Evolutionary conservation across 2,888 invertebrate species (phyloP), one percentile per base, ranked within the genome.

Genomic region (Zhengitettix transpicula): DNA sequence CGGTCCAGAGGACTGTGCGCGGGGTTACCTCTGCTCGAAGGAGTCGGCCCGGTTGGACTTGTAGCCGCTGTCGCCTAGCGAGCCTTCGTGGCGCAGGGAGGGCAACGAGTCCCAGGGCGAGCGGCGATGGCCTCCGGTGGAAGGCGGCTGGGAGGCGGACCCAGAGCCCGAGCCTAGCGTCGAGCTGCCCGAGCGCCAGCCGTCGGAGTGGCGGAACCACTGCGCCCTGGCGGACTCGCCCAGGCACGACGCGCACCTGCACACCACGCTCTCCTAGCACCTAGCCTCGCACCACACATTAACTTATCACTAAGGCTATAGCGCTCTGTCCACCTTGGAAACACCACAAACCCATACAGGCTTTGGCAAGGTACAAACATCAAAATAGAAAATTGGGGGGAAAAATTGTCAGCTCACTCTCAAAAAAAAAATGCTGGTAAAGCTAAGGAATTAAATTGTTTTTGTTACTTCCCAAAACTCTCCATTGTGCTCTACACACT

Each of bases 51-150:
- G 79, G 71, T 87, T 87, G 72, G 88, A 88, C 72, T 89, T 87
- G 71, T 89, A 90, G 57, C 89, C 89, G 65, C 88, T 89, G 74
- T 90, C 90, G 71, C 89, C 88, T 68, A 90, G 81, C 73, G 89
- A 89, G 69, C 85, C 85, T 70, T 90, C 90, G 70, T 90, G 89
- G 47, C 89, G 81, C 64, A 91, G 75, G 57, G 89, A 89, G 60
- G 90, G 90, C 65, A 91, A 76, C 56, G 89, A 89, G 74, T 91
- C 90, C 90, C 90, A 90, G 42, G 90, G 88, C 9, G 89, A 89
- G 65, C 89, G 81, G 67, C 87, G 87, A 61, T 87, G 86, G 14
- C 63, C 60, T 14, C 60, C 55, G 79, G 69, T 62, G 72, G 74
- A 59, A 66, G 65, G 65, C 74, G 76, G 58, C 51, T 65, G 65